These are phyloP conservation scores for Urechis unicinctus DNA, from an alignment of 2,888 invertebrate genomes.

Conservation along the genomic window DNA sequence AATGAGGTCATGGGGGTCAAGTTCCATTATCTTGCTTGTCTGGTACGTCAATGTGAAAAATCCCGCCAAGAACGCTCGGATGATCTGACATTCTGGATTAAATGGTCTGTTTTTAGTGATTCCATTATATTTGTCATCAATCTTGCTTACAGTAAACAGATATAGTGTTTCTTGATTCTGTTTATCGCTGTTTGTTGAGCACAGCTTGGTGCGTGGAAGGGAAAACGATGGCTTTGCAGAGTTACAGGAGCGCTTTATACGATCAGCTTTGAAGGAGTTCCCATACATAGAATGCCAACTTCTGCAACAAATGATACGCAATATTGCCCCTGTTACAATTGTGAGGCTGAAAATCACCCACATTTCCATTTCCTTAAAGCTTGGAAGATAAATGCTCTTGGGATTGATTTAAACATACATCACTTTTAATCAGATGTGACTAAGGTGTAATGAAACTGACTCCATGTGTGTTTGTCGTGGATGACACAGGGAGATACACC, in stretches of 20 bases:
- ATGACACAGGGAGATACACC: slow-evolving; percentile 57
- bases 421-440: no score
- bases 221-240: slow-evolving; percentile 54
- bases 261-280: slow-evolving; percentile 82
- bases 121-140: no score
- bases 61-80: slow-evolving; percentile 20
- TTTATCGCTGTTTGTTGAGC: slow-evolving; percentile 1
- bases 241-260: slow-evolving; percentile 64
- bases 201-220: slow-evolving; percentile 52
- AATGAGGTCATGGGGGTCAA: slow-evolving; percentile 56
- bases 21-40: slow-evolving; percentile 37
- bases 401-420: no score
- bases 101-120: slow-evolving; percentile 30
- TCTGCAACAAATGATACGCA: slow-evolving; percentile 41
- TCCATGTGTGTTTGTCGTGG: no score
- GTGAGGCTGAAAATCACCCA: no score
- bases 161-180: background rate
- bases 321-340: slow-evolving; percentile 34
- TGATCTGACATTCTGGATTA: slow-evolving; percentile 31
- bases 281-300: slow-evolving; percentile 84
- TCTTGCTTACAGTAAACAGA: background rate
- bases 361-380: background rate
- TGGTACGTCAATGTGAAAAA: slow-evolving; percentile 27
- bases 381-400: background rate
- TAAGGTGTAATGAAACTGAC: no score